phyloP scores from a whole-genome alignment of 2,797 vertebrate genomes.

The Gallinago stenura region DNA sequence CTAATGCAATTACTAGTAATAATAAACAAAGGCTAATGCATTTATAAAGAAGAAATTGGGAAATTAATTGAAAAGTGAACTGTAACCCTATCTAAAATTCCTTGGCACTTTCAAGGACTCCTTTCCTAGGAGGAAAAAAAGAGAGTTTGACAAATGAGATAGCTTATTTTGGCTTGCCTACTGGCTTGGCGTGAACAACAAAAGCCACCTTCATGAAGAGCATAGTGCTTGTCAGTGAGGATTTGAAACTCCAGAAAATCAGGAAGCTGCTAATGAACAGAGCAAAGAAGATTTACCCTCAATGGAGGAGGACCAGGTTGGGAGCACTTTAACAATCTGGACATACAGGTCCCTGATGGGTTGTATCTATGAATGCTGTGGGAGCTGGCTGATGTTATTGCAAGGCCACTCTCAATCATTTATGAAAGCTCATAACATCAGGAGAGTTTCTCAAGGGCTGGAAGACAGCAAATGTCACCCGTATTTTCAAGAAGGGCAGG shows the following conservation, averaged over 20 bases:
- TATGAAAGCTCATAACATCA: not conserved
- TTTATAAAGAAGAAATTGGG: not conserved
- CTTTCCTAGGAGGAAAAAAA: not conserved
- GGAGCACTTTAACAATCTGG: not conserved
- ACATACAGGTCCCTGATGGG: not conserved
- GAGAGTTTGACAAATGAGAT: not conserved
- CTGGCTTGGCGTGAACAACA: not conserved
- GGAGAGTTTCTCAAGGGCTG: not conserved
- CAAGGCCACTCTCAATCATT: not conserved
- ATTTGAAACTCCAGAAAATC: not conserved
- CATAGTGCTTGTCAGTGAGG: too few relatives aligned
- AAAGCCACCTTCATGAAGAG: not conserved
- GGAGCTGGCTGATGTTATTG: not conserved
- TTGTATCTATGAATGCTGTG: not conserved
- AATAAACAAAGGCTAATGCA: not conserved
- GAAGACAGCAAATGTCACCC: not conserved
- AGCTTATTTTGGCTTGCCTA: not conserved
- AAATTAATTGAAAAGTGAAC: not conserved
- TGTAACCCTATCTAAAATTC: not conserved
- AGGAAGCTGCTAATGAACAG: not conserved
- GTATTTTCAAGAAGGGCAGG: not conserved
- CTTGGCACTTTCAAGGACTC: not conserved
- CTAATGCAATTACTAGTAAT: not conserved
- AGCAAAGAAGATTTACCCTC: not conserved
- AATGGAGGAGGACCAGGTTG: not conserved